A percentile compares a stretch with the other conserved stretches of the same genome.
phyloP scores from a whole-genome alignment of 2,797 vertebrate species.

The Hipposideros larvatus region DNA sequence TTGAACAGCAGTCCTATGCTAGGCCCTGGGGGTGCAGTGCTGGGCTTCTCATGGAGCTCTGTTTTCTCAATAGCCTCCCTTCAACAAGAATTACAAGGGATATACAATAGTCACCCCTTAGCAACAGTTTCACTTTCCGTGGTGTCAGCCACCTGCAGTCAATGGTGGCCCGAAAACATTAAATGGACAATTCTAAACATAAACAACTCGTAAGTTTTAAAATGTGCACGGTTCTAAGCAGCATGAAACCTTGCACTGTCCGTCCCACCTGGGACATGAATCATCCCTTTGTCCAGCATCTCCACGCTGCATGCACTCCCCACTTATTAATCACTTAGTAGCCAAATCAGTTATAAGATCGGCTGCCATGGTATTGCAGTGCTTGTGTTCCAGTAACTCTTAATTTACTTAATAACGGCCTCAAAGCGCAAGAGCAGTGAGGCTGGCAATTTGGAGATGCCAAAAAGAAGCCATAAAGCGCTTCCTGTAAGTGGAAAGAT shows the following conservation, averaged over 20 bases:
- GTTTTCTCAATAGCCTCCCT: not conserved
- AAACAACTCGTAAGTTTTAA: not conserved
- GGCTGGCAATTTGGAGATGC: not conserved
- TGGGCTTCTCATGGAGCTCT: fast-evolving
- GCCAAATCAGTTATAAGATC: not conserved
- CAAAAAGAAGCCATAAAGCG: not conserved
- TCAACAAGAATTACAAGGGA: not conserved
- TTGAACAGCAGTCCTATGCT: not conserved
- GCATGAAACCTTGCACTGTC: not conserved
- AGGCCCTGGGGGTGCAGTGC: not conserved
- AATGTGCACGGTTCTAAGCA: not conserved
- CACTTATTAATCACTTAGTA: not conserved
- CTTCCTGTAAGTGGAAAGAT: not conserved
- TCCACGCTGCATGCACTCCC: not conserved
- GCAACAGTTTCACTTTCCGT: not conserved
- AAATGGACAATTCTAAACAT: not conserved
- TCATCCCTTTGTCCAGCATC: not conserved
- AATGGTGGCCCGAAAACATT: not conserved
- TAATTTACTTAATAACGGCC: no score
- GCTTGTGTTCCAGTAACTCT: no score
- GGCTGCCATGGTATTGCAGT: no score
- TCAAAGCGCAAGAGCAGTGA: not conserved
- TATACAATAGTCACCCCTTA: not conserved
- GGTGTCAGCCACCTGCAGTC: not conserved
- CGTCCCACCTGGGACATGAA: not conserved